These are phyloP conservation scores for Harpagoxenus sublaevis DNA, from an alignment of 2,888 invertebrate genomes.

Conservation along the genomic window DNA sequence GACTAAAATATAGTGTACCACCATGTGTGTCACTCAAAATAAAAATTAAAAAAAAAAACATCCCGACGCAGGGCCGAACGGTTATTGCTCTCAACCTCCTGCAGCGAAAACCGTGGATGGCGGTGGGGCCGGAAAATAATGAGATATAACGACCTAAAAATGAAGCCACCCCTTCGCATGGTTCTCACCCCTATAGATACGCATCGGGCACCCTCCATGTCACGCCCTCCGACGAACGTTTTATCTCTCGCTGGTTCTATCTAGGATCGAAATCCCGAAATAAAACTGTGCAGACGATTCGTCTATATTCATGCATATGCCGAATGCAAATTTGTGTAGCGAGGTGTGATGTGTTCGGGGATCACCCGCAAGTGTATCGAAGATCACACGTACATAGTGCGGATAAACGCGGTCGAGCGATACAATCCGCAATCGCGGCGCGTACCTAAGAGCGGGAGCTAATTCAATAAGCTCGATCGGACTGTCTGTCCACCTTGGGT, in stretches of 20 bases:
- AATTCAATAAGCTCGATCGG: slow-evolving; percentile 57
- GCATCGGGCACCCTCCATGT: slow-evolving; percentile 42
- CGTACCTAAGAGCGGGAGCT: slow-evolving; percentile 37
- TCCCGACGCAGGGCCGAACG: background rate
- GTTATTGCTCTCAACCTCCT: slow-evolving; percentile 17
- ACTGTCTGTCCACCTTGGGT: slow-evolving; percentile 13
- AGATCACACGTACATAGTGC: background rate
- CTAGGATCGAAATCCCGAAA: slow-evolving; percentile 42
- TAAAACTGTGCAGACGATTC: background rate
- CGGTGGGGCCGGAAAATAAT: slow-evolving; percentile 67
- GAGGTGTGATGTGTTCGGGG: background rate
- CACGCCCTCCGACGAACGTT: slow-evolving; percentile 60
- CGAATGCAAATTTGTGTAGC: slow-evolving; percentile 13
- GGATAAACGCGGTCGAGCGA: slow-evolving; percentile 18
- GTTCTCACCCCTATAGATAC: slow-evolving; percentile 29
- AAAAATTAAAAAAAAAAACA: background rate
- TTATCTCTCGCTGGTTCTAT: slow-evolving; percentile 44
- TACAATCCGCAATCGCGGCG: slow-evolving; percentile 26
- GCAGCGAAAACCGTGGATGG: slow-evolving; percentile 1
- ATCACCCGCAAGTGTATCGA: slow-evolving; percentile 6
- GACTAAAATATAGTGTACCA: slow-evolving; percentile 3
- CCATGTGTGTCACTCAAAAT: background rate
- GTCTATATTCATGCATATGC: background rate
- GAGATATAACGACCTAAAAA: slow-evolving; percentile 81
- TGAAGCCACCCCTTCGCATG: slow-evolving; percentile 73